Base-by-base conservation (phyloP, 2,113 vertebrate genomes). In the Alexandromys fortis region DNA sequence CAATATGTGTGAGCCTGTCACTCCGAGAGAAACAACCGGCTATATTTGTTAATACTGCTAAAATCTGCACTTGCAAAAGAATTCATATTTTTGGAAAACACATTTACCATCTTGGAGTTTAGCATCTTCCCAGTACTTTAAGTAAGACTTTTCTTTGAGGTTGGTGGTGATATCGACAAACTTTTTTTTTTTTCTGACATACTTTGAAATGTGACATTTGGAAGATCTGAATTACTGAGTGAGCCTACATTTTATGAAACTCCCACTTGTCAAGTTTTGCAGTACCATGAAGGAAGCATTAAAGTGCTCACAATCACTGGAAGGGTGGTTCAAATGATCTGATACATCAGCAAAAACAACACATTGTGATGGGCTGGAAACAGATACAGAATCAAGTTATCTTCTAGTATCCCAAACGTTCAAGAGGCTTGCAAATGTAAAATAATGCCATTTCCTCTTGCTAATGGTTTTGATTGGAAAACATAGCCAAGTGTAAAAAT, bases 391-490 rank as follows among this genome's bases (percentile, higher is more conserved):
- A n/a, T 49, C 83, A 94, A 70, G 12, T 73, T 86, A 55, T 86
- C 30, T 81, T 76, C 42, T 83, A 78, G 22, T 42, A 77, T 47
- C 10, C 33, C 52, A 49, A 19, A 78, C 10, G 42, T 35, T 38
- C 49, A 87, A 68, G 65, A 90, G 22, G 75, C 70, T 96, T 91
- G 76, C n/a, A 89, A 91, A 86, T 76, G 17, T 81, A 72, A 87
- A 94, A 77, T 76, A 89, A 72, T 86, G n/a, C 21, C 11, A 73
- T 5, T 92, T 88, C 10, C 47, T 61, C 65, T 81, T 89, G 70
- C 13, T 89, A 92, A 72, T 87, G 70, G 61, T 90, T 94, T 91
- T 91, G 42, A 35, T 67, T 91, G 30, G 35, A 89, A 96, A 90
- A 95, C 73, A 58, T 10, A 79, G 35, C 75, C 47, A 76, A 70